These are phyloP conservation scores for Rousettus leschenaultii DNA, from an alignment of 2,113 vertebrate genomes.

Conservation along the genomic window DNA sequence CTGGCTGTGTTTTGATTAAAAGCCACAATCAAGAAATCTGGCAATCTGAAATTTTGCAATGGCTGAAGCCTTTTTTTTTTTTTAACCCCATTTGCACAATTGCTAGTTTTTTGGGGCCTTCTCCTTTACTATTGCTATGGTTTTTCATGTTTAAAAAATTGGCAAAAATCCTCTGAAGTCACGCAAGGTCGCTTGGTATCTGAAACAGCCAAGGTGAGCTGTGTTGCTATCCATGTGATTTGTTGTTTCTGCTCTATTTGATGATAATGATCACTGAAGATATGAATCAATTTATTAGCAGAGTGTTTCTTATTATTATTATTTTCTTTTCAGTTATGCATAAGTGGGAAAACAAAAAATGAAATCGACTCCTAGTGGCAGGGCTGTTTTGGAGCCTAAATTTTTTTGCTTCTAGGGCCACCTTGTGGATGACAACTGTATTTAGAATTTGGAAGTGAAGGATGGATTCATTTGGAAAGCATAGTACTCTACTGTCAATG, in stretches of 20 bases:
- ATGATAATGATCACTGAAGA: slow-evolving; percentile 62
- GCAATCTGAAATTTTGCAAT: slow-evolving; percentile 47
- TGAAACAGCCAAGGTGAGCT: background rate
- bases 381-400: background rate
- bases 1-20: slow-evolving; percentile 71
- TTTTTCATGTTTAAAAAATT: background rate
- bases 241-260: background rate
- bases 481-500: background rate
- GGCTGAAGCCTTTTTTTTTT: background rate
- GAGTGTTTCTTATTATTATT: slow-evolving; percentile 57
- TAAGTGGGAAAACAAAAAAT: slow-evolving; percentile 62
- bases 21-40: slow-evolving; percentile 61
- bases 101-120: background rate
- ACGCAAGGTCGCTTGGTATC: background rate
- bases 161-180: background rate
- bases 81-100: background rate
- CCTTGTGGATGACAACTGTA: slow-evolving; percentile 31
- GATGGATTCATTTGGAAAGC: background rate
- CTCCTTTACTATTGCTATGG: background rate
- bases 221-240: fast-evolving
- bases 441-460: background rate
- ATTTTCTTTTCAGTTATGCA: background rate
- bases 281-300: slow-evolving; percentile 41
- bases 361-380: slow-evolving; percentile 31
- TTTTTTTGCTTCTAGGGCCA: slow-evolving; percentile 8